phyloP scores from a whole-genome alignment of 2,113 vertebrate genomes.

The Gracilinanus agilis region DNA sequence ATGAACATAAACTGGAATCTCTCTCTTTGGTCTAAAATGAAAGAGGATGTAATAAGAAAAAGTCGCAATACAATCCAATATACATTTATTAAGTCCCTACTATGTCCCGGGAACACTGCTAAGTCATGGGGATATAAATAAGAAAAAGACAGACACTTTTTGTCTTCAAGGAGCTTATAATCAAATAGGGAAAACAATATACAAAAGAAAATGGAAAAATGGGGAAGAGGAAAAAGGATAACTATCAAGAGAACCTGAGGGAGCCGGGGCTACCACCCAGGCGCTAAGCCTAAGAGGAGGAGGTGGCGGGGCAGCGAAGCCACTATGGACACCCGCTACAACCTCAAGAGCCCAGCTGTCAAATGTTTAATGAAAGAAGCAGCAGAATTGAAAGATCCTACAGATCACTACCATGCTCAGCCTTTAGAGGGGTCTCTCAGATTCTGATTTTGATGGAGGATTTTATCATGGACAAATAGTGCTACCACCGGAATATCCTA shows the following conservation, averaged over 20 bases:
- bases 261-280: too few species aligned
- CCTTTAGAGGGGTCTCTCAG: conserved; percentile 98
- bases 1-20: not conserved
- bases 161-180: not conserved
- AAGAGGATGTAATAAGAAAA: not conserved
- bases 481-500: conserved; percentile 97
- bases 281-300: too few species aligned
- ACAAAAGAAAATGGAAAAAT: not conserved
- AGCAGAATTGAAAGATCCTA: conserved; percentile 96
- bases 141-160: not conserved
- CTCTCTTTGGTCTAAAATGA: not conserved
- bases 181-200: too few species aligned
- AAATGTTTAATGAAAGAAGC: conserved; percentile 99
- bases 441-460: conserved; percentile 98
- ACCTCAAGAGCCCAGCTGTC: too few species aligned
- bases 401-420: conserved; percentile 98
- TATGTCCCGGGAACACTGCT: not conserved
- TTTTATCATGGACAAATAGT: conserved; percentile 98
- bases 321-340: too few species aligned
- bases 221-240: not conserved
- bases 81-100: not conserved
- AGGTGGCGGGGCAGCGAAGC: too few species aligned
- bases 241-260: not conserved
- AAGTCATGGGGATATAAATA: not conserved
- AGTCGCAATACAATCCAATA: not conserved